These are phyloP conservation scores for Philereme transversata DNA, from an alignment of 2,888 invertebrate species.

Conservation along the genomic window DNA sequence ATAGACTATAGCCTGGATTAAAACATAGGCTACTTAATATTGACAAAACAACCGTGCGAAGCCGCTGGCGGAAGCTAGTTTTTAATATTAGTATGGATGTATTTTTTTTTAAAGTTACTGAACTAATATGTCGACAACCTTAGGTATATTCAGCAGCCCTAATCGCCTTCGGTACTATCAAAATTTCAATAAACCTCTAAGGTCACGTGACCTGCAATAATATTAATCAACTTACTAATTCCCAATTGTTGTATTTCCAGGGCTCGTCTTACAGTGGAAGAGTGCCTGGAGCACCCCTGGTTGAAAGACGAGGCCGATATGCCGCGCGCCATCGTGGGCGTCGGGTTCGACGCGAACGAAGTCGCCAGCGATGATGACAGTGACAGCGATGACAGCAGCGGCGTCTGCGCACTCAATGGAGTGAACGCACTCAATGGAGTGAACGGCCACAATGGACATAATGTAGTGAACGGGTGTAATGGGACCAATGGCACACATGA, in stretches of 20 bases:
- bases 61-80: too few relatives aligned
- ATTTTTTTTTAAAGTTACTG: too few relatives aligned
- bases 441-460: constrained; percentile 52
- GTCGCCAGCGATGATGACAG: constrained; percentile 49
- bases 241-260: constrained; percentile 77
- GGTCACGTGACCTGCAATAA: too few relatives aligned
- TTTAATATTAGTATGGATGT: too few relatives aligned
- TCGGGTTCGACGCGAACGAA: constrained; percentile 63
- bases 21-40: too few relatives aligned
- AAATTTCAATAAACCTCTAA: too few relatives aligned
- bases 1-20: too few relatives aligned
- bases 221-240: too few relatives aligned
- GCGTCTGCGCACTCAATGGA: constrained; percentile 44
- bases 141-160: too few relatives aligned
- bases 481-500: constrained; percentile 64
- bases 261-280: constrained; percentile 93
- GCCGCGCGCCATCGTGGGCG: constrained; percentile 77
- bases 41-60: too few relatives aligned
- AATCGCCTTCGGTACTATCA: too few relatives aligned
- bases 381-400: constrained; percentile 47
- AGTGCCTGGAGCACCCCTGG: constrained; percentile 96
- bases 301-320: constrained; percentile 86
- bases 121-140: too few relatives aligned
- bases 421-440: constrained; percentile 45
- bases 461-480: constrained; percentile 41